Conservation (phyloP, 2,888 invertebrate species). For the Drosophila villosipedis region DNA sequence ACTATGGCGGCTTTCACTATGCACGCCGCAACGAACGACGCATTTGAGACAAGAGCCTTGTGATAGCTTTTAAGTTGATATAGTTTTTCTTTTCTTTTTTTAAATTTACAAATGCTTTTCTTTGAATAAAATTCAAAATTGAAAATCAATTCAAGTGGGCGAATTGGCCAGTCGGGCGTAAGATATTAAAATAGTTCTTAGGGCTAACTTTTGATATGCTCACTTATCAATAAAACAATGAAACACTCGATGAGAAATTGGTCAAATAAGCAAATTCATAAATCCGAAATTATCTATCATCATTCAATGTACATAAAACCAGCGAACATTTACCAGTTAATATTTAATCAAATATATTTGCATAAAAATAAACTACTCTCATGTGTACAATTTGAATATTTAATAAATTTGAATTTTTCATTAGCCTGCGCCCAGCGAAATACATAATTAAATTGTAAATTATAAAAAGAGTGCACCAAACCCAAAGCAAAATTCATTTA, state of each 20-base stretch:
- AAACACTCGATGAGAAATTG: neutral
- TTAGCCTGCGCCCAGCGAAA: neutral
- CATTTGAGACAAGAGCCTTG: conserved; percentile 43
- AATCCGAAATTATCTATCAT: neutral
- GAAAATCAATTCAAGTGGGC: too few species aligned
- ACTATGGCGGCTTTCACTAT: conserved; percentile 70
- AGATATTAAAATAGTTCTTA: neutral
- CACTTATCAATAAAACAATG: neutral
- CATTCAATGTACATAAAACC: too few species aligned
- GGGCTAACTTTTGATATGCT: neutral
- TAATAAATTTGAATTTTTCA: neutral
- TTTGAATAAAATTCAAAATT: conserved; percentile 67
- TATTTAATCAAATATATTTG: neutral
- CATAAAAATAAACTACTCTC: neutral
- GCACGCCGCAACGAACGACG: conserved; percentile 64
- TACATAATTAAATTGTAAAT: neutral
- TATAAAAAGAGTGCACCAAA: neutral
- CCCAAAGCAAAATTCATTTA: neutral
- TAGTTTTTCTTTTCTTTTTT: conserved; percentile 1
- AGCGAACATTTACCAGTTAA: neutral
- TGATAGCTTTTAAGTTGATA: conserved; percentile 54
- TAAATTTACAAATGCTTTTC: neutral
- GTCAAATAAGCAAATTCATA: too few species aligned
- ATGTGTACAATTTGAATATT: neutral
- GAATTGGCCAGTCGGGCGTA: too few species aligned